Evolutionary conservation across 2,797 vertebrate species (phyloP).

Genomic region (Urosaurus nigricauda): DNA sequence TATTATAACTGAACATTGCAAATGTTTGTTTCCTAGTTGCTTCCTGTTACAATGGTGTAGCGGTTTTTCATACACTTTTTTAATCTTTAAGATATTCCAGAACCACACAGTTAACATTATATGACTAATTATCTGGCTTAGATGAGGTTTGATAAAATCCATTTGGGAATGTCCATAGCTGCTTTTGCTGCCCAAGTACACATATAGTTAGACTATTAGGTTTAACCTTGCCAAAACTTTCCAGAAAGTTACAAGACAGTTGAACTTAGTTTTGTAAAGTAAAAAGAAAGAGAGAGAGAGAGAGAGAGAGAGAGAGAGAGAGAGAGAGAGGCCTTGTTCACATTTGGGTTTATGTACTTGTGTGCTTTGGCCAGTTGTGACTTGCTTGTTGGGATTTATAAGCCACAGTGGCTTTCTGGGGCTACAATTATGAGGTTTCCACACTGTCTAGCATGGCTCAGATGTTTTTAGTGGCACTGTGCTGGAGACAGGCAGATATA

Average conservation of each 20-base stretch:
- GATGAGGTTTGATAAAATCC: slow-evolving; percentile 20
- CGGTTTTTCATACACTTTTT: background rate
- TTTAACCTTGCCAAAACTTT: slow-evolving; percentile 14
- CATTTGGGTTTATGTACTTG: background rate
- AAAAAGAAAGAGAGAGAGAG: too few species aligned
- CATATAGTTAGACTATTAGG: background rate
- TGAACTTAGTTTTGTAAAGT: slow-evolving; percentile 22
- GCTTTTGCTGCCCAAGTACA: background rate
- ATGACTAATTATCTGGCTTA: slow-evolving; percentile 22
- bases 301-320: too few species aligned
- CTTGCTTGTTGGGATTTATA: background rate
- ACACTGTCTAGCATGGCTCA: background rate
- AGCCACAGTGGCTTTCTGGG: background rate
- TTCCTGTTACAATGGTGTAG: background rate
- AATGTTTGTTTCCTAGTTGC: slow-evolving; percentile 13
- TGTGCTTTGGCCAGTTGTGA: background rate
- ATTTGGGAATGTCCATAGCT: background rate
- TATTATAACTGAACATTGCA: background rate
- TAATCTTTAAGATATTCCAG: background rate
- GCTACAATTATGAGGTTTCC: slow-evolving; percentile 15
- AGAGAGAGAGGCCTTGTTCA: background rate
- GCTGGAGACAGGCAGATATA: slow-evolving; percentile 13
- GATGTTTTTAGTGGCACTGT: background rate
- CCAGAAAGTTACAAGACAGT: background rate
- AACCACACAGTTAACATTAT: background rate